Evolutionary conservation across 1,140 invertebrate genomes (phyloP).

Genomic region (Drosophila takahashii): DNA sequence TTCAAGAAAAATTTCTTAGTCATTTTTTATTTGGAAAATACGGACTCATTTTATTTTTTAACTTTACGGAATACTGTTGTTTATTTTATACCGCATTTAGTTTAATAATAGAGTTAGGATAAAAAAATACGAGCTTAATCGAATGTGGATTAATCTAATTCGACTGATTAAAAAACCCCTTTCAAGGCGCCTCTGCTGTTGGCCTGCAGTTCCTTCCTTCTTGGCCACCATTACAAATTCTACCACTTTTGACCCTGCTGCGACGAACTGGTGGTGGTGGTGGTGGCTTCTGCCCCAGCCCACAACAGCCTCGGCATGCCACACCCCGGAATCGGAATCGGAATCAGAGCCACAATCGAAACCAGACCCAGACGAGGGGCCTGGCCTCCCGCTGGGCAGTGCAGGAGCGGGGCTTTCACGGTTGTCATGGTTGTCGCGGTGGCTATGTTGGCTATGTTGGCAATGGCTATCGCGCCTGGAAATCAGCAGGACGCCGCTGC

Average conservation of each 20-base stretch:
- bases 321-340: conserved; percentile 41
- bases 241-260: conserved; percentile 61
- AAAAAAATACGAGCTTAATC: too few species aligned
- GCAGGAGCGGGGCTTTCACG: conserved; percentile 40
- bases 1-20: too few species aligned
- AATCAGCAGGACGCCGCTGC: conserved; percentile 72
- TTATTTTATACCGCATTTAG: too few species aligned
- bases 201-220: conserved; percentile 2
- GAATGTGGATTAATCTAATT: too few species aligned
- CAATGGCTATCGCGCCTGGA: conserved; percentile 62
- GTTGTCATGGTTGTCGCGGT: conserved; percentile 29
- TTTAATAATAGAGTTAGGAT: too few species aligned
- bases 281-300: conserved; percentile 41
- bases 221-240: conserved; percentile 77
- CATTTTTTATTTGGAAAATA: too few species aligned
- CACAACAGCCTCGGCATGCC: conserved; percentile 35
- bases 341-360: conserved; percentile 22
- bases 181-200: conserved; percentile 34
- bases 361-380: conserved; percentile 25
- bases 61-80: too few species aligned
- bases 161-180: conserved; percentile 3
- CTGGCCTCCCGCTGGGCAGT: conserved; percentile 49
- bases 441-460: conserved; percentile 30
- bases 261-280: conserved; percentile 1
- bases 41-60: too few species aligned